These are phyloP conservation scores for Anseranas semipalmata DNA, from an alignment of 2,113 vertebrate species.

Conservation along the genomic window DNA sequence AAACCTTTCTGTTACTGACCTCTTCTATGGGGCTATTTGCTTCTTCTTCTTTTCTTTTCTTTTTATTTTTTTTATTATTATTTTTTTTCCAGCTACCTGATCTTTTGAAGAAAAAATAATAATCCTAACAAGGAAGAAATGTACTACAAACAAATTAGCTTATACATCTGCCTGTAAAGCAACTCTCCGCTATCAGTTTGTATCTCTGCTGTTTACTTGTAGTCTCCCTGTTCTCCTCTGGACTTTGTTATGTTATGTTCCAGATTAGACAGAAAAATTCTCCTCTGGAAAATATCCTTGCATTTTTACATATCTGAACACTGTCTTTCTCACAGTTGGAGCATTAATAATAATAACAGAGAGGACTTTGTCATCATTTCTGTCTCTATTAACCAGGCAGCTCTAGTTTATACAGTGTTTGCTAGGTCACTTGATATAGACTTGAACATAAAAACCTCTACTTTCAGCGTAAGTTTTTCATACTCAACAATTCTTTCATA, in stretches of 20 bases:
- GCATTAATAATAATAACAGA: not conserved
- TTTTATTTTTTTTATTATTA: not conserved
- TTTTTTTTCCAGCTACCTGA: not conserved
- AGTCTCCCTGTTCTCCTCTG: not conserved
- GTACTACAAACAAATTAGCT: not conserved
- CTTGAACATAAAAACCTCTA: not conserved
- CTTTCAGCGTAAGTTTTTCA: not conserved
- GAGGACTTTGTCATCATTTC: not conserved
- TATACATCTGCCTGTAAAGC: not conserved
- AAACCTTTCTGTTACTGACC: constrained; percentile 11
- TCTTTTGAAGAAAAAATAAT: not conserved
- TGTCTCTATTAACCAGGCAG: not conserved
- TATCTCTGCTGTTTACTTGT: not conserved
- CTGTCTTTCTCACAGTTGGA: not conserved
- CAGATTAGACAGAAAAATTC: not conserved
- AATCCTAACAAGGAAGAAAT: not conserved
- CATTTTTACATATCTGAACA: not conserved
- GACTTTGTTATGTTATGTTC: not conserved
- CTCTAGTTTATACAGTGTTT: not conserved
- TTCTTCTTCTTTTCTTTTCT: not conserved
- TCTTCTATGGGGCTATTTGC: not conserved
- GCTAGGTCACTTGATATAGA: not conserved
- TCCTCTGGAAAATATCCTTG: not conserved
- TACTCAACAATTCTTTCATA: not conserved
- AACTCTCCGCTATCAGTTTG: not conserved